A percentile compares a stretch with the other conserved stretches of the same genome.
Conservation (phyloP, 2,113 vertebrate species). For the Ophthalmolycus amberensis region DNA sequence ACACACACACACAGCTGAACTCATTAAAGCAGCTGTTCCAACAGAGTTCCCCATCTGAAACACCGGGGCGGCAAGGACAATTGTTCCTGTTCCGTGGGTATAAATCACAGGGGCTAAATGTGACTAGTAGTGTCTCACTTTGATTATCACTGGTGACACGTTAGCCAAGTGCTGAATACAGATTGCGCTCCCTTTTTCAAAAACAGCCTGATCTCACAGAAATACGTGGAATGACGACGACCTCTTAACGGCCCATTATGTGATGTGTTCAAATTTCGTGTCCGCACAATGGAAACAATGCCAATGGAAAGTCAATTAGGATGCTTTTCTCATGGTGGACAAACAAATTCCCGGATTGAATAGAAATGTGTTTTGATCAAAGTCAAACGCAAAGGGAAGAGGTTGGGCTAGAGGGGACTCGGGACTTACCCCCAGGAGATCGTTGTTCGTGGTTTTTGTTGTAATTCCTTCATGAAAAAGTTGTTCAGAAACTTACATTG, state of each 20-base stretch:
- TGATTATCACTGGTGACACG: conserved; percentile 69
- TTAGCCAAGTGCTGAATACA: conserved; percentile 57
- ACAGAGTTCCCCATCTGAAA: conserved; percentile 56
- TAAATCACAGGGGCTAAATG: conserved; percentile 73
- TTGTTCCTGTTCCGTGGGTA: conserved; percentile 67
- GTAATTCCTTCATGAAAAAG: neutral
- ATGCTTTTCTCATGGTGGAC: neutral
- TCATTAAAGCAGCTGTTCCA: conserved; percentile 63
- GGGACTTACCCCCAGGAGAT: no score
- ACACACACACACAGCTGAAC: conserved; percentile 32
- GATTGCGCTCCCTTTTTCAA: conserved; percentile 17
- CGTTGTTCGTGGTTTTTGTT: neutral
- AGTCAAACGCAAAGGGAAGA: neutral
- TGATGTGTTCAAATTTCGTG: neutral
- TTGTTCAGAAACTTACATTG: neutral
- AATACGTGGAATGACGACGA: neutral
- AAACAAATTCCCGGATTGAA: neutral
- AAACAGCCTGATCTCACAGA: neutral
- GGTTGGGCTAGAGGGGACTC: neutral
- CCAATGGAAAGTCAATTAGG: neutral
- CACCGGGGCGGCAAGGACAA: conserved; percentile 68
- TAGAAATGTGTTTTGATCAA: neutral
- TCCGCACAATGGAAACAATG: neutral
- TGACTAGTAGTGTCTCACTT: conserved; percentile 56
- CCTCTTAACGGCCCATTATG: neutral